These are phyloP conservation scores for Syngnathus typhle DNA, from an alignment of 2,113 vertebrate species.

Conservation along the genomic window DNA sequence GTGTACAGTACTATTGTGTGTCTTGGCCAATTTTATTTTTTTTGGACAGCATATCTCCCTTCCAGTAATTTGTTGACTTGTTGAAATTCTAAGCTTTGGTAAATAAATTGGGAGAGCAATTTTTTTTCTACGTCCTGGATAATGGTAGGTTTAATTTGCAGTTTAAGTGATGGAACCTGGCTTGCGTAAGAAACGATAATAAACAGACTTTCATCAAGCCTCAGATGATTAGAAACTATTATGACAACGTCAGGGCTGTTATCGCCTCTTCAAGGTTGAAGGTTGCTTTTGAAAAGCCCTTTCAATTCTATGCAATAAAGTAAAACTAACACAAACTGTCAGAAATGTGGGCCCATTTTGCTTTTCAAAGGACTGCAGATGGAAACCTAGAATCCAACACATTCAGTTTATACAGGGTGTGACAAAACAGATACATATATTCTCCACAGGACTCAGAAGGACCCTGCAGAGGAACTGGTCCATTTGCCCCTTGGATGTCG, in stretches of 20 bases:
- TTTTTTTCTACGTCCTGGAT: slow-evolving; percentile 39
- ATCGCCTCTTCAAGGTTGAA: slow-evolving; percentile 11
- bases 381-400: too few relatives aligned
- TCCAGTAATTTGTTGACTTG: slow-evolving; percentile 35
- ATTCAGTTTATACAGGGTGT: too few relatives aligned
- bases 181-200: slow-evolving; percentile 42
- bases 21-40: slow-evolving; percentile 29
- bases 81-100: slow-evolving; percentile 13
- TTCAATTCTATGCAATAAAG: neutral
- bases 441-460: too few relatives aligned
- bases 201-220: slow-evolving; percentile 37
- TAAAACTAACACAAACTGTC: neutral
- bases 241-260: slow-evolving; percentile 37
- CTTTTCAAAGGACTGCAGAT: too few relatives aligned
- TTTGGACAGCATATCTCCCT: slow-evolving; percentile 21
- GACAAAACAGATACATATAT: too few relatives aligned
- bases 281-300: slow-evolving; percentile 25
- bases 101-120: slow-evolving; percentile 39
- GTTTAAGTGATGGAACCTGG: slow-evolving; percentile 34
- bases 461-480: too few relatives aligned
- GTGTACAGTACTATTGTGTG: slow-evolving; percentile 31
- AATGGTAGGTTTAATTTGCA: slow-evolving; percentile 27
- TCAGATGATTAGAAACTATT: slow-evolving; percentile 39
- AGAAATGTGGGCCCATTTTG: too few relatives aligned
- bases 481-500: too few relatives aligned